Evolutionary conservation across 2,797 vertebrate genomes (phyloP), one percentile per base, ranked within the genome.

Genomic region (Peromyscus aztecus): DNA sequence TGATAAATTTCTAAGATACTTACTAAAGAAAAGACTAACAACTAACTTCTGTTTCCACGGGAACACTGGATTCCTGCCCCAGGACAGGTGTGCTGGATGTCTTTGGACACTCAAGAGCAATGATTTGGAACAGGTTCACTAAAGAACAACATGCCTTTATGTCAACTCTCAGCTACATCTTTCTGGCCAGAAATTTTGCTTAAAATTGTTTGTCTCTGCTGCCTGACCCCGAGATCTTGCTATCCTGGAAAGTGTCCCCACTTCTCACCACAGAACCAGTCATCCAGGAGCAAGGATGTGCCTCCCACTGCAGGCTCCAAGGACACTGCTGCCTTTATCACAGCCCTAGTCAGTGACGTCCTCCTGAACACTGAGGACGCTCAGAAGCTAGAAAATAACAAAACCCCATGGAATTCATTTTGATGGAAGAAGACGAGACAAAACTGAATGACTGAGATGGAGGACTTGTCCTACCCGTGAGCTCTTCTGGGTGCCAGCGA

Each of bases 21-120:
- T 23, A n/a, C n/a, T 86, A 43, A 94, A 93, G 63, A 83, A 89
- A 84, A 90, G 57, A 89, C 75, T 69, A 76, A 89, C 40, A 87
- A 75, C 73, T 61, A 46, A 81, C 10, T 86, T 49, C 57, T 93
- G 8, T 67, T 63, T 65, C n/a, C 13, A 52, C 5, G 55, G n/a
- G 16, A 93, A 75, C 59, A 73, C 31, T 69, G 82, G 84, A 80
- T 37, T 17, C 91, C 12, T 92, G 34, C 34, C 40, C 27, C 90
- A 49, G 76, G 63, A 63, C 16, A 93, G 77, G 29, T 71, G 34
- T 65, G 78, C 29, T 83, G 27, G 0, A 77, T n/a, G 27, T 75
- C 21, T 57, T 92, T 40, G 75, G 43, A 67, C n/a, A 29, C 71
- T 2, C 84, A 63, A 89, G 89, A 92, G 10, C 13, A 96, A 12